A percentile compares a stretch with the other conserved stretches of the same genome.
These are phyloP conservation scores for Drosophila mayri DNA, from an alignment of 1,140 invertebrate species.

Conservation along the genomic window DNA sequence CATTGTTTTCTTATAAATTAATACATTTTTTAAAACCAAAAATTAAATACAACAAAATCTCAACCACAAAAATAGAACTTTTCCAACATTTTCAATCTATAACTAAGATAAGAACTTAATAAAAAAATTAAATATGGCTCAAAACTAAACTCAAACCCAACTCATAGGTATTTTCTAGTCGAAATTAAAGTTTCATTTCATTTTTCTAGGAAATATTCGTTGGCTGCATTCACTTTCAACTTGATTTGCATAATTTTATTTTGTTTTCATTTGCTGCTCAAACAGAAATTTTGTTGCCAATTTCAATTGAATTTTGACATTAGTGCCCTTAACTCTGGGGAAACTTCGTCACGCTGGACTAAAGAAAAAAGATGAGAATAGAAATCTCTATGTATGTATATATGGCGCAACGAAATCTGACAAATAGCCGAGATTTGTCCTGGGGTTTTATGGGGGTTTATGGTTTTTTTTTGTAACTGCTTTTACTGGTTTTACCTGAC, in stretches of 20 bases:
- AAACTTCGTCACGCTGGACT: conserved; percentile 57
- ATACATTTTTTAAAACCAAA: neutral
- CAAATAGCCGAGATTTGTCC: conserved; percentile 69
- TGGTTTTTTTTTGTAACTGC: conserved; percentile 3
- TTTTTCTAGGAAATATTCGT: conserved; percentile 1
- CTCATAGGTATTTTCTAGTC: neutral
- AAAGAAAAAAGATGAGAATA: neutral
- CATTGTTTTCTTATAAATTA: neutral
- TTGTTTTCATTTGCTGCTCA: conserved; percentile 69
- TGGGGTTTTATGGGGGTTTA: conserved; percentile 18
- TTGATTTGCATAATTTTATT: conserved; percentile 76
- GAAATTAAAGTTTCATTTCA: no score
- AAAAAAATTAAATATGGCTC: no score
- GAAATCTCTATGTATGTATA: conserved; percentile 25
- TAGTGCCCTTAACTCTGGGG: conserved; percentile 36
- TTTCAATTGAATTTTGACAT: conserved; percentile 80
- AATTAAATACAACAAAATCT: neutral
- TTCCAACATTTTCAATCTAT: no score
- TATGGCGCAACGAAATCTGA: conserved; percentile 40
- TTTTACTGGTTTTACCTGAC: conserved; percentile 50
- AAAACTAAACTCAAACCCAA: no score
- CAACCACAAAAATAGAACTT: neutral
- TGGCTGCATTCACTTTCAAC: conserved; percentile 39
- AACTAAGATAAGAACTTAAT: no score
- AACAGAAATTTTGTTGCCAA: conserved; percentile 38